Base-by-base conservation (phyloP, 30 jellyfish, hydroid and myxozoan genomes). In the Rhopilema esculentum region DNA sequence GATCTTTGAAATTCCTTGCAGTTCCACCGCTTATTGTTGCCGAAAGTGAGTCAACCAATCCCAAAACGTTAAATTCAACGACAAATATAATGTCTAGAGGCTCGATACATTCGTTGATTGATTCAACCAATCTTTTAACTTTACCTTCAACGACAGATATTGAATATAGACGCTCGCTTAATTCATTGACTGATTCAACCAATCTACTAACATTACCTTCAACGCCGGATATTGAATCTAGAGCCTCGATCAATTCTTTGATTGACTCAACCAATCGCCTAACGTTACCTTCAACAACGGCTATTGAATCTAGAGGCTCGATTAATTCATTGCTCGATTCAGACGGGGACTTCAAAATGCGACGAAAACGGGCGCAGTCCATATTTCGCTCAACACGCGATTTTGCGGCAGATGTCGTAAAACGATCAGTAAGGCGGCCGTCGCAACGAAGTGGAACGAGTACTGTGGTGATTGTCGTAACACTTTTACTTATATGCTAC, bases 401-500 rank as follows among this genome's bases (percentile, higher is more conserved):
- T 4, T n/a, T 61, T 19, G 89, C 89, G n/a, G 62, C 89, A 19
- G 62, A 64, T 8, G 33, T 80, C 72, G 81, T 80, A 27, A 40
- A 33, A 22, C 68, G 75, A 21, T 63, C 81, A 32, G 40, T 63
- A 15, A 22, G 1, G 12, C 72, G 30, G 18, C 49, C 89, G 19
- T 26, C 72, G 27, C 89, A 64, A 4, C 50, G 81, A 23, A 80
- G 40, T 49, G 89, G 89, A 31, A 49, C 79, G 28, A 80, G 40
- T 18, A 80, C 89, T 0, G 81, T 80, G 12, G 69, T 69, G 24
- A 1, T 80, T 0, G 89, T 62, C 21, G 50, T 80, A 30, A 24
- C 69, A 24, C 62, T 51, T 4, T 66, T 80, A 57, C 4, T 57
- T 18, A 33, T 80, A 17, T 80, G 89, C 57, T 64, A 61, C 49